Percentiles rank a stretch among this genome's conserved stretches.
These are phyloP conservation scores for Montipora capricornis DNA, from an alignment of 64 coral and sea anemone species.

Conservation along the genomic window DNA sequence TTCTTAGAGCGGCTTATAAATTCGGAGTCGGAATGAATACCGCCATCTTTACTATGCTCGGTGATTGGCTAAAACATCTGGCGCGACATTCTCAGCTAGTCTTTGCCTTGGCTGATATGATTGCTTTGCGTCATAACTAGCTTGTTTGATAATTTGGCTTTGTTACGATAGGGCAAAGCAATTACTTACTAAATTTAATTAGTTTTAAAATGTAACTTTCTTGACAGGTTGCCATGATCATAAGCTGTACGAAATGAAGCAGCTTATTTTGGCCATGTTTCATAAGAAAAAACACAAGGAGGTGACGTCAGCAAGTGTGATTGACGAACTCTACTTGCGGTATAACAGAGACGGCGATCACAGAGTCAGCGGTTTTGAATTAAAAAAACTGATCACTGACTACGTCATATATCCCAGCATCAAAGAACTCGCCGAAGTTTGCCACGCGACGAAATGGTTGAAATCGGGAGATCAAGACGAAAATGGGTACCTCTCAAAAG, in stretches of 20 bases:
- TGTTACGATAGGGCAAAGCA: too few relatives aligned
- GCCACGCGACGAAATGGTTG: conserved; percentile 20
- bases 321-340: conserved; percentile 45
- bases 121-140: too few relatives aligned
- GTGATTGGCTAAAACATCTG: not conserved
- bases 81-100: not conserved
- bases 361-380: conserved; percentile 7
- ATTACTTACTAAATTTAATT: too few relatives aligned
- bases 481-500: conserved; percentile 30
- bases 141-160: too few relatives aligned
- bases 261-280: conserved; percentile 37
- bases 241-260: conserved; percentile 21
- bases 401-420: conserved; percentile 44
- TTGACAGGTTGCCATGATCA: conserved; percentile 12
- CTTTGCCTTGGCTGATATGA: not conserved
- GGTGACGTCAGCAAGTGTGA: conserved; percentile 24
- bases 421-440: conserved; percentile 19
- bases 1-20: too few relatives aligned
- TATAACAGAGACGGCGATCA: conserved; percentile 32
- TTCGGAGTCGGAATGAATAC: too few relatives aligned
- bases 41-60: too few relatives aligned
- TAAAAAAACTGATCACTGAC: conserved; percentile 12
- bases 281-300: conserved; percentile 19
- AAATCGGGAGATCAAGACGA: conserved; percentile 1
- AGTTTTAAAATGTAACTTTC: not conserved